A percentile compares a stretch with the other conserved stretches of the same genome.
Evolutionary conservation across 2,113 vertebrate species (phyloP).

Genomic region (Cynoglossus semilaevis): DNA sequence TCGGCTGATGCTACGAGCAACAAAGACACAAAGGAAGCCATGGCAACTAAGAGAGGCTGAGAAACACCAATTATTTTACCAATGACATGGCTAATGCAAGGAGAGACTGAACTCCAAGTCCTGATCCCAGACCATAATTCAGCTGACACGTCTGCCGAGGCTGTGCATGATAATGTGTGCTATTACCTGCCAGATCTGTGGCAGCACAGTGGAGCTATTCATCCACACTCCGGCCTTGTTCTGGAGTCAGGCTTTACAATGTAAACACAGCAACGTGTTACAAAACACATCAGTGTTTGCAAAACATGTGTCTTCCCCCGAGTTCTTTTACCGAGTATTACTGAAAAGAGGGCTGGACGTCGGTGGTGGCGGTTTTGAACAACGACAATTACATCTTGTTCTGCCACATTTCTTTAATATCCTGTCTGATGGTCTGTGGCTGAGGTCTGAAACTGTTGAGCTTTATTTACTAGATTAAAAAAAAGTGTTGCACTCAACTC

Average conservation of each 20-base stretch:
- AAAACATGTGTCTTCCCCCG: constrained; percentile 29
- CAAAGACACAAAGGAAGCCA: constrained; percentile 14
- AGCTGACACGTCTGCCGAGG: constrained; percentile 48
- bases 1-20: constrained; percentile 19
- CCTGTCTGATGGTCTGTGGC: not conserved
- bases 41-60: constrained; percentile 20
- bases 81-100: constrained; percentile 9
- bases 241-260: constrained; percentile 48
- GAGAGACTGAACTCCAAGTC: constrained; percentile 26
- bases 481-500: not conserved
- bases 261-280: constrained; percentile 63
- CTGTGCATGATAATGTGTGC: constrained; percentile 47
- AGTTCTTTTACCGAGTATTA: constrained; percentile 2
- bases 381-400: not conserved
- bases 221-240: constrained; percentile 56
- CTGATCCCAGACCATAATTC: constrained; percentile 44
- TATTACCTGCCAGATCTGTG: constrained; percentile 45
- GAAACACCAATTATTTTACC: constrained; percentile 22
- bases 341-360: not conserved
- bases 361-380: no score
- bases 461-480: no score
- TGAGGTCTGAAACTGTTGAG: not conserved
- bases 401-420: not conserved
- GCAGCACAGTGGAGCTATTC: constrained; percentile 66
- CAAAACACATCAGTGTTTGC: constrained; percentile 61